Conservation (phyloP, 92 coral and sea anemone species). For the Porites evermanni region DNA sequence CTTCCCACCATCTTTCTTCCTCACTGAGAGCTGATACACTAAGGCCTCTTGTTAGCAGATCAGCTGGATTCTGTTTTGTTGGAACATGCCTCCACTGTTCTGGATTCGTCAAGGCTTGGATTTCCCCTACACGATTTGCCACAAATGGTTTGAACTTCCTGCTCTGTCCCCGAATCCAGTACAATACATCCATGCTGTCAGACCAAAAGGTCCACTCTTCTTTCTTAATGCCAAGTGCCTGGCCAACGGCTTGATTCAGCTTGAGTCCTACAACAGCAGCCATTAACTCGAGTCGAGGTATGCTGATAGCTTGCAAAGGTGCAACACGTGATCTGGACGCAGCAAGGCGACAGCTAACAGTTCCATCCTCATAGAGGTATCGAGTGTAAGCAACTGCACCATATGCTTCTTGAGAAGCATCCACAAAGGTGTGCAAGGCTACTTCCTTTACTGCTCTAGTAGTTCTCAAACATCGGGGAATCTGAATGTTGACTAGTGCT, state of each 20-base stretch:
- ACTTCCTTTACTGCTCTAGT: too few relatives aligned
- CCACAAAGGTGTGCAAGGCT: slow-evolving; percentile 31
- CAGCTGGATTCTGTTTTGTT: background rate
- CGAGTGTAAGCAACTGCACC: slow-evolving; percentile 56
- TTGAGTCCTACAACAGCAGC: slow-evolving; percentile 54
- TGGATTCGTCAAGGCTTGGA: background rate
- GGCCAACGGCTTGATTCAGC: slow-evolving; percentile 27
- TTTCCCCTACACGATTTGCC: background rate
- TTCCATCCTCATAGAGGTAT: slow-evolving; percentile 51
- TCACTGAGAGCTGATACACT: too few relatives aligned
- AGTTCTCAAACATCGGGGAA: slow-evolving; percentile 3
- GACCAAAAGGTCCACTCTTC: background rate
- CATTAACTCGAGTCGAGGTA: slow-evolving; percentile 64
- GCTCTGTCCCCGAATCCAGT: background rate
- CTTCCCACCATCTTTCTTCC: too few relatives aligned
- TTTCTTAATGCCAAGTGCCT: background rate
- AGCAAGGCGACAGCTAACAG: slow-evolving; percentile 24
- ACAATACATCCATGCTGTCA: background rate
- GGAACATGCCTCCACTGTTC: background rate
- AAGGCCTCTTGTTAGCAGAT: too few relatives aligned
- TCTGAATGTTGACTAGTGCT: slow-evolving; percentile 17
- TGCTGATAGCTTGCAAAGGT: slow-evolving; percentile 56
- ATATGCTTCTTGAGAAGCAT: slow-evolving; percentile 60
- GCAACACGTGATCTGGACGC: slow-evolving; percentile 58
- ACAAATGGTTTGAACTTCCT: background rate